Evolutionary conservation across 1,140 invertebrate species (phyloP).

Genomic region (Achroia grisella): DNA sequence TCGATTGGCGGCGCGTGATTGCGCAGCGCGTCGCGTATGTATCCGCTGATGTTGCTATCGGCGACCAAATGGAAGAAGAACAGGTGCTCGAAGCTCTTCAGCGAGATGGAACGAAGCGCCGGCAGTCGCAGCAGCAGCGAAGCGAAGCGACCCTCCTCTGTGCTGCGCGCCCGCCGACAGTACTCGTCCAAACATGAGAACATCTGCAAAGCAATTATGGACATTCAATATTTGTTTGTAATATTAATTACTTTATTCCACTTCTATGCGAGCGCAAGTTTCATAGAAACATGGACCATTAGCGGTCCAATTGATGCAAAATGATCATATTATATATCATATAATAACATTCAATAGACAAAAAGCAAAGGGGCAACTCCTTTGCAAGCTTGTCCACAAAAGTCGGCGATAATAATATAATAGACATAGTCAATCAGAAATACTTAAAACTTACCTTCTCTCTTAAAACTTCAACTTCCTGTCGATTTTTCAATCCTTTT

Average conservation of each 20-base stretch:
- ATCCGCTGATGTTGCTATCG: conserved; percentile 82
- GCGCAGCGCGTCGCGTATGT: conserved; percentile 82
- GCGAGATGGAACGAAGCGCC: conserved; percentile 93
- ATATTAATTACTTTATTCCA: too few species aligned
- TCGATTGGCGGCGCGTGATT: conserved; percentile 68
- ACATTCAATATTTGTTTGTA: too few species aligned
- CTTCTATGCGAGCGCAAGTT: too few species aligned
- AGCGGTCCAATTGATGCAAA: too few species aligned
- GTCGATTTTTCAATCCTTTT: conserved; percentile 86
- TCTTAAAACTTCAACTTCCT: conserved; percentile 89
- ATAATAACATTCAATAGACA: too few species aligned
- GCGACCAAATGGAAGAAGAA: conserved; percentile 96
- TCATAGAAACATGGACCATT: too few species aligned
- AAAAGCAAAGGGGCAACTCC: too few species aligned
- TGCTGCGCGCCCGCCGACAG: conserved; percentile 88
- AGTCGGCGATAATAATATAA: too few species aligned
- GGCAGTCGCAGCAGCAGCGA: conserved; percentile 94
- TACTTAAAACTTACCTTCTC: conserved; percentile 81
- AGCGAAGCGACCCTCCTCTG: conserved; percentile 95
- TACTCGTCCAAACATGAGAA: conserved; percentile 97
- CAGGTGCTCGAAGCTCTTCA: conserved; percentile 96
- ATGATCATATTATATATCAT: too few species aligned
- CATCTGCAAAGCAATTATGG: conserved; percentile 66
- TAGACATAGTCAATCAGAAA: too few species aligned
- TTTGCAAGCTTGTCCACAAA: too few species aligned